Percentiles rank a stretch among this genome's conserved stretches.
Conservation (phyloP, 2,888 invertebrate genomes). For the Sepiola atlantica region DNA sequence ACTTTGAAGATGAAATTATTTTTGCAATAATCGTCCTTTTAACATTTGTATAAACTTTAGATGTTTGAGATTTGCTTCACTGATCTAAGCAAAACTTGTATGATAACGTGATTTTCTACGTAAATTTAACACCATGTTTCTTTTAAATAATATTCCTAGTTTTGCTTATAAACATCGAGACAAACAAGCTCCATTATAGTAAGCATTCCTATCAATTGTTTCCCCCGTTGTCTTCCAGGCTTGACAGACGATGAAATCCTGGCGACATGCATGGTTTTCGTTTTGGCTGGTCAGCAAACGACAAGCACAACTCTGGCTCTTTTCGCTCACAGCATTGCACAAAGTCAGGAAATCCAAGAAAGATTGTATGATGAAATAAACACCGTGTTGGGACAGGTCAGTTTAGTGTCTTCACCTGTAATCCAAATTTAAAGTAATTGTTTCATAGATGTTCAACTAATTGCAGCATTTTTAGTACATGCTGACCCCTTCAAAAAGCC, state of each 20-base stretch:
- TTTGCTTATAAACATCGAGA: too few species aligned
- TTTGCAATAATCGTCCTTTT: too few species aligned
- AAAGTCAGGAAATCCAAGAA: conserved; percentile 51
- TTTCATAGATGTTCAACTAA: background rate
- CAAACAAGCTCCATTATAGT: too few species aligned
- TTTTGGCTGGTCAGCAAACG: conserved; percentile 54
- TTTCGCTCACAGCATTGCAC: conserved; percentile 51
- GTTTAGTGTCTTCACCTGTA: background rate
- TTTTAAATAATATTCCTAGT: too few species aligned
- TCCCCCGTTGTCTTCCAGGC: conserved; percentile 48
- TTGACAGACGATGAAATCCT: conserved; percentile 53
- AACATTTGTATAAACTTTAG: too few species aligned
- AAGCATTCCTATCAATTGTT: background rate
- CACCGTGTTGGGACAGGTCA: conserved; percentile 48
- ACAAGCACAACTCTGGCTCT: conserved; percentile 52
- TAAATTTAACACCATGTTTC: too few species aligned
- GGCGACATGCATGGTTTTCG: conserved; percentile 51
- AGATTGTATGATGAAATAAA: conserved; percentile 54
- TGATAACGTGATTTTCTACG: too few species aligned
- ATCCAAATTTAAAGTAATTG: background rate
- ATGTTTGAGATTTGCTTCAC: too few species aligned
- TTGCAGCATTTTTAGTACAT: background rate
- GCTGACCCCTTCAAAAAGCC: background rate
- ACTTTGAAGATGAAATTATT: too few species aligned
- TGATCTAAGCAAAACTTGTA: too few species aligned